Conservation (phyloP, 2,797 vertebrate species). For the Prunella strophiata region DNA sequence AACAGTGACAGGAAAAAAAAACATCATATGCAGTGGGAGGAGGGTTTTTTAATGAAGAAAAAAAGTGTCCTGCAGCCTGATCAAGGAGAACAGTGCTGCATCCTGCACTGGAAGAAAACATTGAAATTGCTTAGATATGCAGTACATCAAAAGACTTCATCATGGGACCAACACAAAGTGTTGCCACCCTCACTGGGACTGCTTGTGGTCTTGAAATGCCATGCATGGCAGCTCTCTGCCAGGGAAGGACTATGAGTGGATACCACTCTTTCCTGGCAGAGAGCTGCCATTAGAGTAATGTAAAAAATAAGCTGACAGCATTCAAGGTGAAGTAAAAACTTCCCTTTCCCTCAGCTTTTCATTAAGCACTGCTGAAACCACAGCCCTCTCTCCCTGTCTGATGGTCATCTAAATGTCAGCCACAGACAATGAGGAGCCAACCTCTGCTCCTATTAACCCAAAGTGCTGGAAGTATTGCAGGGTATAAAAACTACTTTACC, state of each 20-base stretch:
- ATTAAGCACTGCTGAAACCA: background rate
- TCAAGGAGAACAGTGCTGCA: background rate
- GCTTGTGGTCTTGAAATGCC: background rate
- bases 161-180: background rate
- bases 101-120: background rate
- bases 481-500: constrained; percentile 20
- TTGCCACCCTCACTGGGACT: background rate
- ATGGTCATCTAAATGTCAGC: constrained; percentile 6
- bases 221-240: background rate
- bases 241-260: background rate
- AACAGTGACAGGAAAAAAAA: background rate
- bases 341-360: constrained; percentile 25
- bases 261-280: background rate
- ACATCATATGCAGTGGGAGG: background rate
- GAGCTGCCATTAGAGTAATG: background rate
- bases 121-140: background rate
- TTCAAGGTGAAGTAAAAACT: background rate
- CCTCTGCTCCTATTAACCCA: constrained; percentile 40
- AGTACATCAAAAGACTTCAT: background rate
- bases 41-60: background rate
- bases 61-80: background rate
- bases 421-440: constrained; percentile 12
- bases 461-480: background rate
- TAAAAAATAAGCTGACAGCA: background rate
- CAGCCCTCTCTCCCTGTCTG: background rate